These are phyloP conservation scores for Oscheius sp. DNA, from an alignment of 1,140 invertebrate species.

Conservation along the genomic window DNA sequence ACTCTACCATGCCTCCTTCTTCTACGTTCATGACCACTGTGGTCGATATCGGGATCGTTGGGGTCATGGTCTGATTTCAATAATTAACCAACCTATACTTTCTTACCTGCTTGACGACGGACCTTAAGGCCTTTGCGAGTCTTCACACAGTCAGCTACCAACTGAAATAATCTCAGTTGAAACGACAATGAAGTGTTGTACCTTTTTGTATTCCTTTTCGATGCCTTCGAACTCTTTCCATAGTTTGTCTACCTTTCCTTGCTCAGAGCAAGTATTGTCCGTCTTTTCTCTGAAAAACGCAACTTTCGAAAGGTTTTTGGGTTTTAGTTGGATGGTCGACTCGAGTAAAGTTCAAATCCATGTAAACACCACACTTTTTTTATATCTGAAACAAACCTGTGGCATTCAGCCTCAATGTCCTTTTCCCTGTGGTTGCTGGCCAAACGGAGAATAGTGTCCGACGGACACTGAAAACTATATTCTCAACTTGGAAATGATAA, in stretches of 20 bases:
- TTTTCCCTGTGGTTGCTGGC: slow-evolving; percentile 19
- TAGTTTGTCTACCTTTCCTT: slow-evolving; percentile 13
- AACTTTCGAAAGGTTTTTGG: too few relatives aligned
- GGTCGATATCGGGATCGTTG: slow-evolving; percentile 14
- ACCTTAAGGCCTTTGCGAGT: neutral
- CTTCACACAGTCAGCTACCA: neutral
- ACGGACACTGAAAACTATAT: too few relatives aligned
- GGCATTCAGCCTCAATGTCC: slow-evolving; percentile 16
- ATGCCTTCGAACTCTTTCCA: slow-evolving; percentile 20
- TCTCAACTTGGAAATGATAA: too few relatives aligned
- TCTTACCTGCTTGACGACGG: neutral
- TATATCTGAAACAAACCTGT: neutral
- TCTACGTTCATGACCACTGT: slow-evolving; percentile 17
- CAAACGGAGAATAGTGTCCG: slow-evolving; percentile 22
- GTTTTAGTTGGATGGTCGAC: too few relatives aligned
- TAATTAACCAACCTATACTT: too few relatives aligned
- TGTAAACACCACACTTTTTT: too few relatives aligned
- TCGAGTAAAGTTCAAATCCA: too few relatives aligned
- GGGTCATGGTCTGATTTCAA: slow-evolving; percentile 19
- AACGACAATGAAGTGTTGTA: neutral
- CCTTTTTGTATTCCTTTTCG: slow-evolving; percentile 14
- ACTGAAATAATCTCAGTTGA: slow-evolving; percentile 15
- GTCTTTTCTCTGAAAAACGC: neutral
- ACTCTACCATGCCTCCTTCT: neutral
- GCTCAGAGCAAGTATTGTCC: neutral